These are phyloP conservation scores for Harpalus rubripes DNA, from an alignment of 2,888 invertebrate species.

Conservation along the genomic window DNA sequence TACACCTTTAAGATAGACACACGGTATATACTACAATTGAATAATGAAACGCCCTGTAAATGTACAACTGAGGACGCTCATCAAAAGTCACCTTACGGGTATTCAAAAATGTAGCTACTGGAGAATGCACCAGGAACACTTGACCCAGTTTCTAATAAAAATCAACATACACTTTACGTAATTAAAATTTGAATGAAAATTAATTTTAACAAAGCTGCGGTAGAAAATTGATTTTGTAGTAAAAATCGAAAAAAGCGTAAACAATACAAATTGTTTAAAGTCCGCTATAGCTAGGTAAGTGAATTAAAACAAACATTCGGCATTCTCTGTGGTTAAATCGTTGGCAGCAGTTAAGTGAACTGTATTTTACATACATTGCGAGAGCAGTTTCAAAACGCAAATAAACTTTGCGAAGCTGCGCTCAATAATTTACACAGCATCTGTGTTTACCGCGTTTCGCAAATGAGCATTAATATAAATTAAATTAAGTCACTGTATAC, in stretches of 20 bases:
- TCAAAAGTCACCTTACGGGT: no score
- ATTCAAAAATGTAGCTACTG: no score
- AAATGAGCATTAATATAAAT: constrained; percentile 62
- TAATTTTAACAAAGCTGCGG: background rate
- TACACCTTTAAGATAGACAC: no score
- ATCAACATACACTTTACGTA: no score
- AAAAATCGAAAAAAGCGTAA: background rate
- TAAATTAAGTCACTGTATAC: constrained; percentile 51
- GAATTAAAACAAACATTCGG: background rate
- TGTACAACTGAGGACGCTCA: no score
- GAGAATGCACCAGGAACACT: no score
- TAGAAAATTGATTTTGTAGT: background rate
- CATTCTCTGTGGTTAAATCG: constrained; percentile 22
- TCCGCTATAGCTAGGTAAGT: constrained; percentile 5
- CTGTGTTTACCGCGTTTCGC: constrained; percentile 54
- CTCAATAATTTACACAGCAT: constrained; percentile 61
- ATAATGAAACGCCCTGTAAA: no score
- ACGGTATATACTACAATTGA: no score
- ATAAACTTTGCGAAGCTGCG: constrained; percentile 39
- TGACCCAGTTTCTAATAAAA: no score
- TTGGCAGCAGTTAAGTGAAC: constrained; percentile 14
- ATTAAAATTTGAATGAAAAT: no score
- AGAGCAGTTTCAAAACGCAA: constrained; percentile 43
- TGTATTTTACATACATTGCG: constrained; percentile 30
- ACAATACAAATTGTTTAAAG: background rate